Percentiles rank a stretch among this genome's conserved stretches.
These are phyloP conservation scores for Papilio glaucus DNA, from an alignment of 1,140 invertebrate genomes.

Conservation along the genomic window DNA sequence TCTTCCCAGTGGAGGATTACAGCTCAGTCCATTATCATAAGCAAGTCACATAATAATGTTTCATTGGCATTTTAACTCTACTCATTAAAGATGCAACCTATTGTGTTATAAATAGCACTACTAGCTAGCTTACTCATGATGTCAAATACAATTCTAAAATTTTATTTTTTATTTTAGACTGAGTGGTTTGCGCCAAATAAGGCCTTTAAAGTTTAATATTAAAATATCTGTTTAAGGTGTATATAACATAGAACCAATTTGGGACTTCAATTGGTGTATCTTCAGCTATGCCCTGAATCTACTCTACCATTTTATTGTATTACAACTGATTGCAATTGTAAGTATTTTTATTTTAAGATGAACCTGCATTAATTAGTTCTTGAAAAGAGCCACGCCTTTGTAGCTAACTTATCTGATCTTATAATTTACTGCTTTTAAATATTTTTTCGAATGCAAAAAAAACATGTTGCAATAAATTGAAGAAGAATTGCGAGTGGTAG, in stretches of 20 bases:
- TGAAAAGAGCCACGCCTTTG: too few relatives aligned
- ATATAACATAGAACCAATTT: slow-evolving; percentile 92
- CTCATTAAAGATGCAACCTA: neutral
- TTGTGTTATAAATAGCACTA: neutral
- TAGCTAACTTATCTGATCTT: too few relatives aligned
- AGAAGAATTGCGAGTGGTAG: too few relatives aligned
- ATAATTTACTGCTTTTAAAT: too few relatives aligned
- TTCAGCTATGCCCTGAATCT: slow-evolving; percentile 92
- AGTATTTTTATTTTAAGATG: slow-evolving; percentile 72
- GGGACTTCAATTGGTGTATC: slow-evolving; percentile 93
- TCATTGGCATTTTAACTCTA: slow-evolving; percentile 31
- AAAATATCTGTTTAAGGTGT: slow-evolving; percentile 85
- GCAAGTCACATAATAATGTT: neutral
- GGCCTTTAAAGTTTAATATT: neutral
- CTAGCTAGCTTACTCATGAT: neutral
- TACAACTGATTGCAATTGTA: slow-evolving; percentile 93
- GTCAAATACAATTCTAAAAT: too few relatives aligned
- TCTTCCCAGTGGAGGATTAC: neutral
- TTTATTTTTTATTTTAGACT: too few relatives aligned
- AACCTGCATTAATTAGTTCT: too few relatives aligned
- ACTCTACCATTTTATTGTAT: slow-evolving; percentile 93
- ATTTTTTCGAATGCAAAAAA: too few relatives aligned
- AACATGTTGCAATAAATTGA: too few relatives aligned
- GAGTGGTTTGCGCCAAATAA: too few relatives aligned
- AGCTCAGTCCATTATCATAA: slow-evolving; percentile 7